Base-by-base conservation (phyloP, 2,113 vertebrate genomes). In the Hucho hucho region DNA sequence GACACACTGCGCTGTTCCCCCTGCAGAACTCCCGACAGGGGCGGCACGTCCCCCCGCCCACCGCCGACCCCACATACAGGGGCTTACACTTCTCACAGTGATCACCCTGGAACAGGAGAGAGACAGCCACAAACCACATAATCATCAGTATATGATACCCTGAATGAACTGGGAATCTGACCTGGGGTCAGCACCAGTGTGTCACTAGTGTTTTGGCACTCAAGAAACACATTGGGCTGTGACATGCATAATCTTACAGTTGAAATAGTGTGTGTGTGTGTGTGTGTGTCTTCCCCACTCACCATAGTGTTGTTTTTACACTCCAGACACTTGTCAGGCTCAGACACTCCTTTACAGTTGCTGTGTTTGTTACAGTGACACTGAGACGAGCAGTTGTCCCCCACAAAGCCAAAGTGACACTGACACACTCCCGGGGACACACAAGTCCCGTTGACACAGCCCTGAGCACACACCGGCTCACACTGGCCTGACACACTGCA, bases 341-440 rank as follows among this genome's bases (percentile, higher is more conserved):
- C 90, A 69, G 86, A 92, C 3, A 95, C 93, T 0, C 95, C 92
- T 0, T 87, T 93, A 1, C 96, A 97, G 87, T 97, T 94, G 77
- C 96, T 97, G 87, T 97, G 96, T 67, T 95, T 95, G 85, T 97
- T 97, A 86, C 96, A 97, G 73, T 90, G 95, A 82, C 96, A 97
- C 84, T 95, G 94, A 0, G 94, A 94, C 1, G 96, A 97, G 86
- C 96, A 97, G 91, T 97, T 96, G 26, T 92, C 93, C 2, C 96
- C 96, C 0, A 97, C 95, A 11, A 95, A 97, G 67, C 96, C 96
- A 9, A 97, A 97, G 87, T 96, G 95, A 80, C 96, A 97, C 75
- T 87, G 94, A 79, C 96, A 97, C 32, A 93, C 87, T 73, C 96
- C 95, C 0, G 96, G 96, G 4, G 95, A 95, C 68, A 95, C 88